These are phyloP conservation scores for Pteronotus mesoamericanus DNA, from an alignment of 2,797 vertebrate genomes.

Conservation along the genomic window DNA sequence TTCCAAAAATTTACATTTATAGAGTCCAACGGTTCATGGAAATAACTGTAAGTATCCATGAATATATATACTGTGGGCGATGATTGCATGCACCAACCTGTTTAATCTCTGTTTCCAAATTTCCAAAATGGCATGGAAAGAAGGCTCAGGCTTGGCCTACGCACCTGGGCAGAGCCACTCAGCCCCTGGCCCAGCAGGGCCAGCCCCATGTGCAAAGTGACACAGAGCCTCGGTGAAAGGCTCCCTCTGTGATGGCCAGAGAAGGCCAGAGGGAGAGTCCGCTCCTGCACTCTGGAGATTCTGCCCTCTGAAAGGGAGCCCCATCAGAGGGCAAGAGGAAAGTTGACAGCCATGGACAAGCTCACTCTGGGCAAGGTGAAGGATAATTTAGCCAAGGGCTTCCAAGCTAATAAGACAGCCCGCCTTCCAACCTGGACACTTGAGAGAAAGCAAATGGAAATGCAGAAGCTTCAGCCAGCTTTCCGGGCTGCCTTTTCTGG, in stretches of 20 bases:
- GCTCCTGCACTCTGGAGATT: neutral
- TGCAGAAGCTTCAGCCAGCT: neutral
- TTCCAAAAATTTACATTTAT: neutral
- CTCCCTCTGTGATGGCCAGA: neutral
- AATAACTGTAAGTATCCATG: neutral
- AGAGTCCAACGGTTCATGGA: neutral
- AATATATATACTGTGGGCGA: too few relatives aligned
- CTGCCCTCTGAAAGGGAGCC: neutral
- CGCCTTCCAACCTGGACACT: neutral
- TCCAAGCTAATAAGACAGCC: neutral
- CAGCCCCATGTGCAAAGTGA: neutral
- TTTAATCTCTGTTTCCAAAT: neutral
- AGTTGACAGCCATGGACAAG: neutral
- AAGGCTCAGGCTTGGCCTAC: neutral
- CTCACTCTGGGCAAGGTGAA: neutral
- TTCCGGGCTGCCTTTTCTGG: neutral
- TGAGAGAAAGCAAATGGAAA: neutral
- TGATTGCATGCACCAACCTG: neutral
- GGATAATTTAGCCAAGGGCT: neutral
- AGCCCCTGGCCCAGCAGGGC: neutral
- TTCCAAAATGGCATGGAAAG: neutral
- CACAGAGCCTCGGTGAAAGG: neutral
- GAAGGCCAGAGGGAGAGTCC: neutral
- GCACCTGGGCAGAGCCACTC: neutral
- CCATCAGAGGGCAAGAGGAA: neutral